phyloP scores from a whole-genome alignment of 2,797 vertebrate genomes.

The Schizothorax lantsangensis region DNA sequence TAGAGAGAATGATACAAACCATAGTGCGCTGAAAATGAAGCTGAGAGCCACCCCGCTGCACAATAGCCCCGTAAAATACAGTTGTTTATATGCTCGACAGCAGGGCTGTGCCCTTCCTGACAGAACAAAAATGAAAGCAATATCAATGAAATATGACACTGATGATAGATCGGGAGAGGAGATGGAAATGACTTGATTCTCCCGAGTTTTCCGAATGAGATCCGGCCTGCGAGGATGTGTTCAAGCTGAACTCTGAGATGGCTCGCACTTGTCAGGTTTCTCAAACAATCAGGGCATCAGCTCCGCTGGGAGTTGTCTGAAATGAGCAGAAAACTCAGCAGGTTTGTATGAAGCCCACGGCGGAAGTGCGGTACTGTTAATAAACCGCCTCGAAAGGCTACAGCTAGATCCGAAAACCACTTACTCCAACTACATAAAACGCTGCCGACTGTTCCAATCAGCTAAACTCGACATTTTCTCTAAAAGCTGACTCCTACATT shows the following conservation, averaged over 20 bases:
- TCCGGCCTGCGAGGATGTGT: slow-evolving; percentile 49
- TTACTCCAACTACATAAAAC: slow-evolving; percentile 6
- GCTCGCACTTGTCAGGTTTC: slow-evolving; percentile 62
- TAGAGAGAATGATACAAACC: slow-evolving; percentile 41
- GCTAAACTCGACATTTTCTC: neutral
- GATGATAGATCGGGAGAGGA: slow-evolving; percentile 61
- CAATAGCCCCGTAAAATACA: slow-evolving; percentile 61
- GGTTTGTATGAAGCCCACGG: slow-evolving; percentile 39
- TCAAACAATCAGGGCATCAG: slow-evolving; percentile 60
- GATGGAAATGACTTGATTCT: slow-evolving; percentile 67
- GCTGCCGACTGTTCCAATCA: slow-evolving; percentile 26
- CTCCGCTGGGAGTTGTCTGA: slow-evolving; percentile 54
- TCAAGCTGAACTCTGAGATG: slow-evolving; percentile 57
- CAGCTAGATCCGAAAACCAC: neutral
- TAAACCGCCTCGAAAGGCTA: slow-evolving; percentile 42
- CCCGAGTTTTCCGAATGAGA: slow-evolving; percentile 59
- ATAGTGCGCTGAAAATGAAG: slow-evolving; percentile 44
- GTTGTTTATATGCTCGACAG: slow-evolving; percentile 63
- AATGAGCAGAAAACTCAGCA: slow-evolving; percentile 55
- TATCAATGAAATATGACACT: slow-evolving; percentile 69
- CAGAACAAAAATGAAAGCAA: slow-evolving; percentile 67
- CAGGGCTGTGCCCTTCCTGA: slow-evolving; percentile 62
- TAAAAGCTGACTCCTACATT: slow-evolving; percentile 30
- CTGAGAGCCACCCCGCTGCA: slow-evolving; percentile 47
- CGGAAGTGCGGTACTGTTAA: slow-evolving; percentile 21